Evolutionary conservation across 2,888 invertebrate genomes (phyloP).

Genomic region (Temnothorax ravouxi): DNA sequence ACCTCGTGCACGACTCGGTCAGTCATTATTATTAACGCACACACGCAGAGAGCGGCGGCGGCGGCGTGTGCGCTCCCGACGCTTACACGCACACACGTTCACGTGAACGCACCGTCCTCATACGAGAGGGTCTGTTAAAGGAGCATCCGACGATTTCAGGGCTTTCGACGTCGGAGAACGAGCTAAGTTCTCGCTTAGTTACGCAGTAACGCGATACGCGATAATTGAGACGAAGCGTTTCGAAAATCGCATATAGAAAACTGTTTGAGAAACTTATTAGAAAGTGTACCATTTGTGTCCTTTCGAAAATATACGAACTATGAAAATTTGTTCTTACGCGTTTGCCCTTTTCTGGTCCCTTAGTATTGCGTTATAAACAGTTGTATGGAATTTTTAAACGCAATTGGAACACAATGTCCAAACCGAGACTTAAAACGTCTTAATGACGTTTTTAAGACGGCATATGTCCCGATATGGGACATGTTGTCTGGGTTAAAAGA

Average conservation of each 20-base stretch:
- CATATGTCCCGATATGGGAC: no score
- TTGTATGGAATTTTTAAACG: background rate
- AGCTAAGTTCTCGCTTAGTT: conserved; percentile 1
- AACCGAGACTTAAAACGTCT: no score
- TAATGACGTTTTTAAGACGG: no score
- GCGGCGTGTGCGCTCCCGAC: conserved; percentile 14
- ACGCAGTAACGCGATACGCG: background rate
- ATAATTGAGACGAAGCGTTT: background rate
- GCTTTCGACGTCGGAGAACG: conserved; percentile 10
- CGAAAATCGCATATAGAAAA: background rate
- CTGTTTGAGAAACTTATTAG: background rate
- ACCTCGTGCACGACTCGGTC: conserved; percentile 79
- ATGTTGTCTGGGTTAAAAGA: background rate
- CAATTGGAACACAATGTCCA: background rate
- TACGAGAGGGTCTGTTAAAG: conserved; percentile 38
- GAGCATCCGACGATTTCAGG: conserved; percentile 51
- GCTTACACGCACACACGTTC: conserved; percentile 22
- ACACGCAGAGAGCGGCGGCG: conserved; percentile 55
- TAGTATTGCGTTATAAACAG: background rate
- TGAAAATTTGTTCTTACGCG: background rate
- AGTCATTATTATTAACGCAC: conserved; percentile 82
- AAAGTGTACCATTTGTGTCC: background rate
- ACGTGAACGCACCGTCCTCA: conserved; percentile 36
- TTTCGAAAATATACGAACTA: background rate
- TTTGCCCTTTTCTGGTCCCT: background rate